These are phyloP conservation scores for Andrena trimmerana DNA, from an alignment of 2,888 invertebrate species.

Conservation along the genomic window DNA sequence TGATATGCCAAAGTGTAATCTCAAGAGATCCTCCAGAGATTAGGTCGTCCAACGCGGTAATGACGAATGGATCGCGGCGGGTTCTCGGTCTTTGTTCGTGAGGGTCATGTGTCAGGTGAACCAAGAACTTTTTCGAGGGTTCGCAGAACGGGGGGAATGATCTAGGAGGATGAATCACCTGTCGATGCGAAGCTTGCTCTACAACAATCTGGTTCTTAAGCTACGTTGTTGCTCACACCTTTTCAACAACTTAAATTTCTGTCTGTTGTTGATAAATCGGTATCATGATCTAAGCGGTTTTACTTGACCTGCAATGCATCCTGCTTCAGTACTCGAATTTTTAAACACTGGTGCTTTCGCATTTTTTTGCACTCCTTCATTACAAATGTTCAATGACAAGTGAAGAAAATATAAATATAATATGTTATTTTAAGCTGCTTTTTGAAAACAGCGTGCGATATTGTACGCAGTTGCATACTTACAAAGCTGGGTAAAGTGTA, in stretches of 20 bases:
- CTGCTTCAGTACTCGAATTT: too few species aligned
- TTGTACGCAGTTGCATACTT: too few species aligned
- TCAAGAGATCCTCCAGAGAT: conserved; percentile 80
- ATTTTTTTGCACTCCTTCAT: too few species aligned
- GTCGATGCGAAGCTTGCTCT: not conserved
- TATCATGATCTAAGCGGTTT: too few species aligned
- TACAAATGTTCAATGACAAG: too few species aligned
- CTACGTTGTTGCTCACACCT: not conserved
- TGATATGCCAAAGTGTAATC: conserved; percentile 83
- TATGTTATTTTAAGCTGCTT: too few species aligned
- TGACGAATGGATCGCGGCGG: conserved; percentile 71
- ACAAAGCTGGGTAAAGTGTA: too few species aligned
- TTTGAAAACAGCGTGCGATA: too few species aligned
- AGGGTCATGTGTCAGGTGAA: conserved; percentile 70
- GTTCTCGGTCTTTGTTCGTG: conserved; percentile 33
- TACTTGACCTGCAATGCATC: too few species aligned
- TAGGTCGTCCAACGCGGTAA: conserved; percentile 76
- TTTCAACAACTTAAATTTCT: not conserved
- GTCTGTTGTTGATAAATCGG: not conserved
- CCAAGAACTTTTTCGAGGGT: conserved; percentile 53
- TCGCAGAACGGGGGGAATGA: not conserved
- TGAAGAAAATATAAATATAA: too few species aligned
- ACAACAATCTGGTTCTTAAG: not conserved
- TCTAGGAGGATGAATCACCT: not conserved
- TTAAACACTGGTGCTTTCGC: too few species aligned